phyloP scores from a whole-genome alignment of 1,140 invertebrate genomes.

The Apolygus lucorum region DNA sequence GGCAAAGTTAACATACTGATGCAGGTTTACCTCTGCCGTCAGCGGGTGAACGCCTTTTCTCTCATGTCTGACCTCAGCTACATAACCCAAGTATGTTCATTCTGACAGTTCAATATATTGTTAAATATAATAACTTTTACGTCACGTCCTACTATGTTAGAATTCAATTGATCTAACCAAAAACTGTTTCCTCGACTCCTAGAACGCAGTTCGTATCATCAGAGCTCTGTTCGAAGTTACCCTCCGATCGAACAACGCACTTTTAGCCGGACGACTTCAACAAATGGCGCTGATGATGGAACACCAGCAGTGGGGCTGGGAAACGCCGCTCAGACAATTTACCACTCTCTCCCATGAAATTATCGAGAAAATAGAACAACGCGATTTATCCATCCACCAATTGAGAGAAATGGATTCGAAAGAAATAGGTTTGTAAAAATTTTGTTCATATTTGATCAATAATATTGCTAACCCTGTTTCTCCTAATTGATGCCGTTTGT shows the following conservation, averaged over 20 bases:
- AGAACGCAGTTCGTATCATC: slow-evolving; percentile 85
- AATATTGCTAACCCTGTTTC: too few relatives aligned
- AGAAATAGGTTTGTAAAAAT: slow-evolving; percentile 86
- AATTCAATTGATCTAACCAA: not conserved
- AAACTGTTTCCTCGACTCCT: slow-evolving; percentile 31
- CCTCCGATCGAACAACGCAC: slow-evolving; percentile 76
- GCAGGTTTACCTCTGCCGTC: slow-evolving; percentile 80
- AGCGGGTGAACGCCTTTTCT: slow-evolving; percentile 74
- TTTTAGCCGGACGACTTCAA: slow-evolving; percentile 73
- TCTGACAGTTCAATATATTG: too few relatives aligned
- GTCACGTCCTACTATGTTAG: too few relatives aligned
- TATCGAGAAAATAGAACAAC: slow-evolving; percentile 71
- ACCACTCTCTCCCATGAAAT: slow-evolving; percentile 65
- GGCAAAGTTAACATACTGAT: slow-evolving; percentile 97
- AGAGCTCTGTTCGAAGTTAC: slow-evolving; percentile 92
- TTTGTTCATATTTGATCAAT: too few relatives aligned
- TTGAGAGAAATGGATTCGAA: slow-evolving; percentile 76
- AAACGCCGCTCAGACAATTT: slow-evolving; percentile 82
- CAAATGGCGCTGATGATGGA: slow-evolving; percentile 85
- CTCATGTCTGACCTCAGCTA: slow-evolving; percentile 88
- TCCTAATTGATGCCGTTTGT: too few relatives aligned
- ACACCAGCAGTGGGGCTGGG: slow-evolving; percentile 76
- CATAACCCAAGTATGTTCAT: slow-evolving; percentile 69
- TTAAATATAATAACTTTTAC: too few relatives aligned
- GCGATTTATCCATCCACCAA: slow-evolving; percentile 61